Base-by-base conservation (phyloP, 1,140 invertebrate genomes). In the Meloidogyne exigua region DNA sequence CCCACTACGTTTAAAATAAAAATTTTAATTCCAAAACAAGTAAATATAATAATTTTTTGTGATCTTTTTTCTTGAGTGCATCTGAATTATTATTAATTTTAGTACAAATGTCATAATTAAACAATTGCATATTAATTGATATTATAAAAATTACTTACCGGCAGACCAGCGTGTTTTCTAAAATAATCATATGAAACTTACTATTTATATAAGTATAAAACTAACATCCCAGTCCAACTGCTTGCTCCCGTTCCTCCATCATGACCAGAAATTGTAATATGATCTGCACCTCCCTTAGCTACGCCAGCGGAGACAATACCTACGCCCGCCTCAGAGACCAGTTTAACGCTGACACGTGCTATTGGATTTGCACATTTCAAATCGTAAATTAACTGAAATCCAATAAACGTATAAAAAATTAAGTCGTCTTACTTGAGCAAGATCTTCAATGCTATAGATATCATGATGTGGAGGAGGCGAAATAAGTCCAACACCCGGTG, bases 391-490 rank as follows among this genome's bases (percentile, higher is more conserved):
- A 99, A 90, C 77, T 79, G 25, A 76, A 32, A 70, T 13, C 62
- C 25, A 65, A 44, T 68, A 63, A n/a, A 15, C 18, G 9, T 39
- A 57, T 32, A n/a, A 77, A 82, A 13, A 44, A 75, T 25, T 13
- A 3, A 62, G 69, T 89, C 89, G 2, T n/a, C 21, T 11, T 21
- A 79, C 77, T 88, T 99, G 94, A 1, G 96, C 94, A 81, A 99
- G 90, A 90, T 99, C 96, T 89, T 99, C 96, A 85, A 99, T 99
- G 44, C 95, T 97, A 89, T 99, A 99, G 88, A 99, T 98, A 87
- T 99, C 96, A 88, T 99, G 96, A 90, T 99, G 96, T 9, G 96
- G 96, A 9, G 96, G 96, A 42, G 96, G 96, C 0, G 95, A 98
- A 86, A 99, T 98, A 0, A 99, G 89, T 69, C 96, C 96, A n/a